phyloP scores from a whole-genome alignment of 1,140 invertebrate genomes.

The Drosophila asahinai region DNA sequence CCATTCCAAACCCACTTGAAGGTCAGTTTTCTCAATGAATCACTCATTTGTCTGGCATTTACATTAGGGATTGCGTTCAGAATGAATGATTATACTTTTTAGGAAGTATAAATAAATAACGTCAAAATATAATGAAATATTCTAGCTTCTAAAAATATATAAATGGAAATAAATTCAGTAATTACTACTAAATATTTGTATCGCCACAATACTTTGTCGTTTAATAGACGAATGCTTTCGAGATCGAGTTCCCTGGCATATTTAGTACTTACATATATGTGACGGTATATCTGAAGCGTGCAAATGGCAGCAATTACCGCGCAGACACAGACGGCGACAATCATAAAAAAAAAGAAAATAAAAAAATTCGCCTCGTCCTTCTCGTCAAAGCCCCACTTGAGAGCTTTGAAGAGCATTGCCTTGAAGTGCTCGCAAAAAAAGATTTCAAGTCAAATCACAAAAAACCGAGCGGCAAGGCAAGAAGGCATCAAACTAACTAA shows the following conservation, averaged over 20 bases:
- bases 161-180: neutral
- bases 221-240: neutral
- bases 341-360: conserved; percentile 21
- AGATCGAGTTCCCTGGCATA: neutral
- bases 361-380: neutral
- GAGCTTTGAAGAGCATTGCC: conserved; percentile 29
- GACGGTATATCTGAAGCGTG: conserved; percentile 36
- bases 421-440: conserved; percentile 47
- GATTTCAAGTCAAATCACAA: conserved; percentile 65
- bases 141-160: neutral
- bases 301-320: conserved; percentile 73
- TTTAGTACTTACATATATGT: conserved; percentile 6
- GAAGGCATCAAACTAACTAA: conserved; percentile 5
- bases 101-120: neutral
- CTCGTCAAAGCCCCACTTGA: conserved; percentile 20
- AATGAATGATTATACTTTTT: too few species aligned
- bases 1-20: conserved; percentile 2
- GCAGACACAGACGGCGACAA: conserved; percentile 51
- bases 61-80: neutral
- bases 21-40: conserved; percentile 16
- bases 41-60: conserved; percentile 8
- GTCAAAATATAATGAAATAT: neutral
- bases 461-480: conserved; percentile 1
- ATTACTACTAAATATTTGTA: neutral
- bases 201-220: neutral